phyloP scores from a whole-genome alignment of 2,113 vertebrate species.

The Felis chaus region DNA sequence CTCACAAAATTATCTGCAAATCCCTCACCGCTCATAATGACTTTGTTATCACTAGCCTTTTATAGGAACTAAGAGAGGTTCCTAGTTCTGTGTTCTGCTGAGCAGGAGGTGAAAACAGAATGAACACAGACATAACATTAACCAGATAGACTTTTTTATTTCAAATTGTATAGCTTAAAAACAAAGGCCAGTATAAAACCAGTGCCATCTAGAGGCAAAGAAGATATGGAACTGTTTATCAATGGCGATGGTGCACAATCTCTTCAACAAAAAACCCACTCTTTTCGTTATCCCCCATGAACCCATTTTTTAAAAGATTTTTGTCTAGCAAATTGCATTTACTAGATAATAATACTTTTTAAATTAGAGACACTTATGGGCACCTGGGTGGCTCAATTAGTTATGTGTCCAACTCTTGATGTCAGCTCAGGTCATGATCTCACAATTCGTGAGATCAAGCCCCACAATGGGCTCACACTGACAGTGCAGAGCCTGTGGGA shows the following conservation, averaged over 20 bases:
- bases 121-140: not conserved
- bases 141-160: not conserved
- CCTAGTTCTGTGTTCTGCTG: not conserved
- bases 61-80: not conserved
- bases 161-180: not conserved
- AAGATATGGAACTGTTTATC: not conserved
- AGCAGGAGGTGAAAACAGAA: not conserved
- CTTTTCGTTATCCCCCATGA: not conserved
- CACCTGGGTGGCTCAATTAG: no score
- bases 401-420: no score
- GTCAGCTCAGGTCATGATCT: no score
- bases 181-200: not conserved
- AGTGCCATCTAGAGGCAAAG: conserved; percentile 28
- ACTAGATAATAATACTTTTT: not conserved
- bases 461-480: no score
- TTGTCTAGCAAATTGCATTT: not conserved
- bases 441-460: no score
- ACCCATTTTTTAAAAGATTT: not conserved
- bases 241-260: not conserved
- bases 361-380: not conserved
- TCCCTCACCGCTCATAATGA: not conserved
- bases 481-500: no score
- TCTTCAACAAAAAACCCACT: not conserved
- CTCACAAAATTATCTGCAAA: not conserved
- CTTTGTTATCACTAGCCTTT: not conserved